Evolutionary conservation across 2,888 invertebrate genomes (phyloP).

Genomic region (Aricia artaxerxes): DNA sequence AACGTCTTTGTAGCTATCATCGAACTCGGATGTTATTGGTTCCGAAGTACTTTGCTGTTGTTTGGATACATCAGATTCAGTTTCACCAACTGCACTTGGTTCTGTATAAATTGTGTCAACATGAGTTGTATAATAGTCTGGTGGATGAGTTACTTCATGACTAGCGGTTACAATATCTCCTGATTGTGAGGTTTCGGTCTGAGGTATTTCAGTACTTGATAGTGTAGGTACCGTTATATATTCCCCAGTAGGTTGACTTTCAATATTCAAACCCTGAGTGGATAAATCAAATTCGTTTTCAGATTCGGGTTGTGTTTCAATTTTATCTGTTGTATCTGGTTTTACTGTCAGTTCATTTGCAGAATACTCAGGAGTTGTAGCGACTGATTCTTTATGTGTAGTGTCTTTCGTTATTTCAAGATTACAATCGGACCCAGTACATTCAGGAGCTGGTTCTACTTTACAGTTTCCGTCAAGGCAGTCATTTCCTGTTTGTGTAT

Average conservation of each 20-base stretch:
- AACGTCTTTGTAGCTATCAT: background rate
- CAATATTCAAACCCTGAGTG: background rate
- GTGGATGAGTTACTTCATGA: background rate
- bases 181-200: constrained; percentile 15
- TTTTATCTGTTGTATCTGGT: constrained; percentile 30
- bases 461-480: constrained; percentile 58
- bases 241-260: constrained; percentile 29
- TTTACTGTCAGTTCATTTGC: constrained; percentile 35
- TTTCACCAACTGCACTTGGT: background rate
- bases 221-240: constrained; percentile 36
- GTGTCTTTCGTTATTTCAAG: constrained; percentile 33
- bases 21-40: background rate
- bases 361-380: constrained; percentile 36
- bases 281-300: constrained; percentile 18
- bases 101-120: background rate
- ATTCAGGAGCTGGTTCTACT: constrained; percentile 50
- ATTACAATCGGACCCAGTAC: constrained; percentile 50
- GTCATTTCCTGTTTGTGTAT: constrained; percentile 41
- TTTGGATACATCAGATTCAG: background rate
- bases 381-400: constrained; percentile 23
- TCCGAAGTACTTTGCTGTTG: background rate
- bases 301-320: constrained; percentile 5
- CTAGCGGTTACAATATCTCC: background rate
- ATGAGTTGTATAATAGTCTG: background rate
- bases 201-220: constrained; percentile 36